These are phyloP conservation scores for Prinia subflava DNA, from an alignment of 2,113 vertebrate genomes.

Conservation along the genomic window DNA sequence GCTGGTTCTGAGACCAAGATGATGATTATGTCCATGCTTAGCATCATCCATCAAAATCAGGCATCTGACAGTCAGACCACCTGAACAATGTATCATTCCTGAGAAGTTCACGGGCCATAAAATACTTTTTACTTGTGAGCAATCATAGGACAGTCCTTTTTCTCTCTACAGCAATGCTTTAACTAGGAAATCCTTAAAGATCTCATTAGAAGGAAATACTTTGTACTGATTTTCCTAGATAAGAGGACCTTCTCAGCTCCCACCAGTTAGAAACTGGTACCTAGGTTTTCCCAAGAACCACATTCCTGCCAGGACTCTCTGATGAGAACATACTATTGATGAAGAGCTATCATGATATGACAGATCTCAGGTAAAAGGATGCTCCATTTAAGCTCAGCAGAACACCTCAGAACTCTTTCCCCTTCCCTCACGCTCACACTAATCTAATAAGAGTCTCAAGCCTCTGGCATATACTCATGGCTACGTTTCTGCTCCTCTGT, in stretches of 20 bases:
- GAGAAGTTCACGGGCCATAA: neutral
- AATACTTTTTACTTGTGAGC: neutral
- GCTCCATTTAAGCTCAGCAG: neutral
- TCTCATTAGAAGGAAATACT: neutral
- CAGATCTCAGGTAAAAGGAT: neutral
- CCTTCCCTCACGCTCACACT: neutral
- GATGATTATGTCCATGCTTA: constrained; percentile 50
- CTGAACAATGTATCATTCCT: neutral
- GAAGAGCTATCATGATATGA: neutral
- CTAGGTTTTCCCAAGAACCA: neutral
- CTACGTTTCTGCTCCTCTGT: neutral
- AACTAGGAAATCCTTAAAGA: neutral
- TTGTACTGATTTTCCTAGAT: neutral
- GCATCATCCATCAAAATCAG: constrained; percentile 54
- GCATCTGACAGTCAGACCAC: constrained; percentile 51
- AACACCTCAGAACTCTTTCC: neutral
- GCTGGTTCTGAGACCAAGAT: constrained; percentile 19
- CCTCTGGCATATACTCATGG: neutral
- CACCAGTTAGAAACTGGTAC: neutral
- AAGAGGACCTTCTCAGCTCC: neutral
- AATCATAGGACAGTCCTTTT: neutral
- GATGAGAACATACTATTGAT: neutral
- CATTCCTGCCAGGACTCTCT: neutral
- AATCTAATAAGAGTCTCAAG: neutral
- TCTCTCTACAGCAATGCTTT: neutral